Conservation (phyloP, 1,140 invertebrate genomes). For the Formica exsecta region DNA sequence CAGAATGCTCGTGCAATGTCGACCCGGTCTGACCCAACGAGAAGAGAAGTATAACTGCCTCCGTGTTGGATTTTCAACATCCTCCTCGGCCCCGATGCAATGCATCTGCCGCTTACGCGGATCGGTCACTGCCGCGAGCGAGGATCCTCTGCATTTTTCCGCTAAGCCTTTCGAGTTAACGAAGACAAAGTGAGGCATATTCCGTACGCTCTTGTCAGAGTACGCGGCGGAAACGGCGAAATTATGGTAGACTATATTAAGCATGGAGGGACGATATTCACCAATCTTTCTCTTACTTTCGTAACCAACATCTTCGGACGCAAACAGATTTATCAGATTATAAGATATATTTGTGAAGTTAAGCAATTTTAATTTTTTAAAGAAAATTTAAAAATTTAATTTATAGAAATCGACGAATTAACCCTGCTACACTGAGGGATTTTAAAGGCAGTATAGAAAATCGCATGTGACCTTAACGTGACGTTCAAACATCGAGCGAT, state of each 20-base stretch:
- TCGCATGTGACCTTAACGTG: slow-evolving; percentile 24
- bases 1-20: slow-evolving; percentile 78
- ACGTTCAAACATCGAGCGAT: slow-evolving; percentile 24
- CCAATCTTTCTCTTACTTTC: slow-evolving; percentile 8
- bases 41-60: slow-evolving; percentile 66
- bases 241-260: slow-evolving; percentile 48
- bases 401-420: slow-evolving; percentile 12
- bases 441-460: slow-evolving; percentile 20
- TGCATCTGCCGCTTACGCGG: slow-evolving; percentile 53
- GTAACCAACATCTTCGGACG: slow-evolving; percentile 11
- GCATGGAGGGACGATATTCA: background rate
- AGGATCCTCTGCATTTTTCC: slow-evolving; percentile 58
- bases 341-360: slow-evolving; percentile 9
- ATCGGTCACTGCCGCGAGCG: slow-evolving; percentile 56
- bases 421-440: background rate
- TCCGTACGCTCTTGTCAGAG: slow-evolving; percentile 35
- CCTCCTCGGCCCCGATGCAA: slow-evolving; percentile 66
- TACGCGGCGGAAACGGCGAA: slow-evolving; percentile 23
- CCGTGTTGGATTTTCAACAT: slow-evolving; percentile 78
- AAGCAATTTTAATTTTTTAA: slow-evolving; percentile 13
- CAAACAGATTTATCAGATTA: slow-evolving; percentile 21
- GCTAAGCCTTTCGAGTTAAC: slow-evolving; percentile 49
- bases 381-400: background rate
- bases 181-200: slow-evolving; percentile 55
- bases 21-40: slow-evolving; percentile 76